Conservation (phyloP, 2,797 vertebrate species). For the Sarcoramphus papa region DNA sequence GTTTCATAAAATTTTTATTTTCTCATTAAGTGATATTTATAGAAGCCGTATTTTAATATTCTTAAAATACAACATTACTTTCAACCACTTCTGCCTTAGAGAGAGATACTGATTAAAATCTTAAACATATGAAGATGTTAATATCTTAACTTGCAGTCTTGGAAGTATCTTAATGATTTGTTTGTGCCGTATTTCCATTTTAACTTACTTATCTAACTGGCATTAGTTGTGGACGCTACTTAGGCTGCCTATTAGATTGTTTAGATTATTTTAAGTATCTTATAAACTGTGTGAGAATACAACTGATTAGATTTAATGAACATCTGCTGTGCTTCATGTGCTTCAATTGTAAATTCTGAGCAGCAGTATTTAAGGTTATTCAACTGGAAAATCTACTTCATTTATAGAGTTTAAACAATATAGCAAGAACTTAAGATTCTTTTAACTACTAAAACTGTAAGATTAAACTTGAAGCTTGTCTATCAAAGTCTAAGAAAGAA, state of each 20-base stretch:
- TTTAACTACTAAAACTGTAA: neutral
- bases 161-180: neutral
- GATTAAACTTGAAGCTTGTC: neutral
- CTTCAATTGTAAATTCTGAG: neutral
- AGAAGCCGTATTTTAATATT: neutral
- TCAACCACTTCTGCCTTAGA: neutral
- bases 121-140: neutral
- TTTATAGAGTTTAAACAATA: conserved; percentile 40
- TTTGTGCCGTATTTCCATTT: neutral
- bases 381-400: conserved; percentile 51
- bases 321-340: conserved; percentile 16
- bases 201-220: neutral
- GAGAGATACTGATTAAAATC: neutral
- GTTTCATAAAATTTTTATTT: neutral
- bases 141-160: neutral
- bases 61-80: neutral
- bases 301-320: conserved; percentile 43
- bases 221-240: neutral
- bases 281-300: neutral
- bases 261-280: conserved; percentile 23
- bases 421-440: neutral
- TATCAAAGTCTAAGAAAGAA: neutral
- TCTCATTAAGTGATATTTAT: neutral
- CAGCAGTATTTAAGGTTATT: conserved; percentile 20
- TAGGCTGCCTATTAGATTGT: neutral